Evolutionary conservation across 2,888 invertebrate species (phyloP).

Genomic region (Phortica magna): DNA sequence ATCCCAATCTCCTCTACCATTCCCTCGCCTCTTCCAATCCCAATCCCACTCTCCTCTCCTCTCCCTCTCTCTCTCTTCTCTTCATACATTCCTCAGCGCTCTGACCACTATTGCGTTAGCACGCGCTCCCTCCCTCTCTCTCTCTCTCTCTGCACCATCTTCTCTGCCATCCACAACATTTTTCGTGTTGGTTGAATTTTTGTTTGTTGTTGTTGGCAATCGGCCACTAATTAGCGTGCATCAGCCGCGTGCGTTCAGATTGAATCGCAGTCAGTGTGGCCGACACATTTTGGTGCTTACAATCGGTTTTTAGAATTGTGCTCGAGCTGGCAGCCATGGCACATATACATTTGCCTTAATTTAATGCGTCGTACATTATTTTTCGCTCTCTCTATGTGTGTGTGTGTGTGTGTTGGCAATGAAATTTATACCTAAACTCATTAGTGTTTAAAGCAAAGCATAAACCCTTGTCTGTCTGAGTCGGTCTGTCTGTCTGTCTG

Average conservation of each 20-base stretch:
- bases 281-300: conserved; percentile 28
- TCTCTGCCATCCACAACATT: not conserved
- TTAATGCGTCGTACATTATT: conserved; percentile 49
- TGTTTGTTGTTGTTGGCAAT: conserved; percentile 13
- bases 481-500: not conserved
- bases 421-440: conserved; percentile 12
- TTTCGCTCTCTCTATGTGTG: not conserved
- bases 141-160: not conserved
- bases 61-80: not conserved
- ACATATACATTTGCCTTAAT: conserved; percentile 46
- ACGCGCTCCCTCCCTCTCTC: too few species aligned
- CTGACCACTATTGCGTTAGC: too few species aligned
- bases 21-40: not conserved
- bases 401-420: too few species aligned
- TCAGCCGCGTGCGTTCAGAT: conserved; percentile 1
- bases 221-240: conserved; percentile 60
- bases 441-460: conserved; percentile 13
- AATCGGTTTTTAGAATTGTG: conserved; percentile 2
- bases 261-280: conserved; percentile 41
- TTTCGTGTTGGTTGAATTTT: not conserved
- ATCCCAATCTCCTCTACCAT: too few species aligned
- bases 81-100: too few species aligned
- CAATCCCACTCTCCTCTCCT: not conserved
- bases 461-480: not conserved
- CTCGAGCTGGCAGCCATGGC: too few species aligned